Conservation (phyloP, 2,797 vertebrate genomes). For the Hemibagrus guttatus region DNA sequence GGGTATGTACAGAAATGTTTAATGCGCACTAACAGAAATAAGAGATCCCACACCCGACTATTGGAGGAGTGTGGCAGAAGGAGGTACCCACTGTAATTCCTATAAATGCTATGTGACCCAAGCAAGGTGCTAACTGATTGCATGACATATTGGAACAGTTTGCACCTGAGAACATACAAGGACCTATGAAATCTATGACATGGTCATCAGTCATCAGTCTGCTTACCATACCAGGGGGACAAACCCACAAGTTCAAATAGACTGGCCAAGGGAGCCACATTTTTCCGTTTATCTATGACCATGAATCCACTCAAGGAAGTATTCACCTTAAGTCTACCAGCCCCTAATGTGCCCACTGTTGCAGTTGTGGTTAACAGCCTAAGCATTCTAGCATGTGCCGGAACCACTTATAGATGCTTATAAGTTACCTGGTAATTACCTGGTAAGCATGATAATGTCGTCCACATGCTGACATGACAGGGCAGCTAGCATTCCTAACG, state of each 20-base stretch:
- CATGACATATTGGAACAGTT: neutral
- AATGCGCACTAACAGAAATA: neutral
- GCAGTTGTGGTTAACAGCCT: neutral
- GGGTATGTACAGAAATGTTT: too few species aligned
- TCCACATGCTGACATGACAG: neutral
- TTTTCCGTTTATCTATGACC: neutral
- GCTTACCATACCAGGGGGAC: neutral
- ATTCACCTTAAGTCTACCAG: neutral
- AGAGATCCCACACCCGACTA: neutral
- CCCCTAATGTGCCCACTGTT: neutral
- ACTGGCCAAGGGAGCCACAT: neutral
- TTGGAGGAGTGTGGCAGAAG: neutral
- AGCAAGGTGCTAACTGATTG: neutral
- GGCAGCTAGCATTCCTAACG: neutral
- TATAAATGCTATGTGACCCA: neutral
- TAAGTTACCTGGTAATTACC: neutral
- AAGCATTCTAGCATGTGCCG: neutral
- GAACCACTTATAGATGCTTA: neutral
- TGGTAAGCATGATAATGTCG: neutral
- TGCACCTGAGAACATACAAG: too few species aligned
- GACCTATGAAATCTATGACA: neutral
- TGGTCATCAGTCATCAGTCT: too few species aligned
- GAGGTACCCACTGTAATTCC: neutral
- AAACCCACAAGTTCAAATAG: neutral
- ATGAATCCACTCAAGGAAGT: neutral